Percentiles rank a stretch among this genome's conserved stretches.
phyloP scores from a whole-genome alignment of 2,888 invertebrate species.

The Dione juno region DNA sequence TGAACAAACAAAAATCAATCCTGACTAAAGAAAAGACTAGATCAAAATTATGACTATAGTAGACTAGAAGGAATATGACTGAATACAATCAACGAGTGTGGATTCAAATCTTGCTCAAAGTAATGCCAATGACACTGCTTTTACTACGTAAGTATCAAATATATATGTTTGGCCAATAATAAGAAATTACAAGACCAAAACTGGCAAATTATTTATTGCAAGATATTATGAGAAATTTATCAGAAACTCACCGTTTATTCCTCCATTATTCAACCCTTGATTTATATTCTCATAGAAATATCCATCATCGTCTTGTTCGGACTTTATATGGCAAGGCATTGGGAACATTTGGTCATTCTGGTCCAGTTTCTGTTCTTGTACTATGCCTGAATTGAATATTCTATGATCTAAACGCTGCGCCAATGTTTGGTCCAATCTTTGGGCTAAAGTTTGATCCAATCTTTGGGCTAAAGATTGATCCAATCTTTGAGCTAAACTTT shows the following conservation, averaged over 20 bases:
- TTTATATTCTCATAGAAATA: constrained; percentile 73
- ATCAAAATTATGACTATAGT: no score
- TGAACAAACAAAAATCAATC: no score
- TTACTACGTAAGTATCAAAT: no score
- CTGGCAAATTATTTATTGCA: no score
- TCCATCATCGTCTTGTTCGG: constrained; percentile 74
- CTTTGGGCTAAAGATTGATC: constrained; percentile 51
- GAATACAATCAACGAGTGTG: no score
- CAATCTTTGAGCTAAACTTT: constrained; percentile 50
- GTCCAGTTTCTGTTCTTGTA: constrained; percentile 55
- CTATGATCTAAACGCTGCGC: constrained; percentile 53
- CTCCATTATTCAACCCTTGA: constrained; percentile 55
- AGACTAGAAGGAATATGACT: no score
- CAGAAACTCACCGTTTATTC: constrained; percentile 58
- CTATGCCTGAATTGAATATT: constrained; percentile 46
- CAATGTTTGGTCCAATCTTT: constrained; percentile 51
- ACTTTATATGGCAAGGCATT: constrained; percentile 73
- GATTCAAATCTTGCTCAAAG: no score
- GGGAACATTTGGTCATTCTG: constrained; percentile 61
- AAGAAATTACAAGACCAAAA: no score
- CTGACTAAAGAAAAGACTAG: no score
- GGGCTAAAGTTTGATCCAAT: constrained; percentile 48
- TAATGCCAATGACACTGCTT: no score
- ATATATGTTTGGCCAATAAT: background rate
- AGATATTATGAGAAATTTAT: constrained; percentile 51